Percentiles rank a stretch among this genome's conserved stretches.
Evolutionary conservation across 2,888 invertebrate genomes (phyloP).

Genomic region (Ophioninae sp.): DNA sequence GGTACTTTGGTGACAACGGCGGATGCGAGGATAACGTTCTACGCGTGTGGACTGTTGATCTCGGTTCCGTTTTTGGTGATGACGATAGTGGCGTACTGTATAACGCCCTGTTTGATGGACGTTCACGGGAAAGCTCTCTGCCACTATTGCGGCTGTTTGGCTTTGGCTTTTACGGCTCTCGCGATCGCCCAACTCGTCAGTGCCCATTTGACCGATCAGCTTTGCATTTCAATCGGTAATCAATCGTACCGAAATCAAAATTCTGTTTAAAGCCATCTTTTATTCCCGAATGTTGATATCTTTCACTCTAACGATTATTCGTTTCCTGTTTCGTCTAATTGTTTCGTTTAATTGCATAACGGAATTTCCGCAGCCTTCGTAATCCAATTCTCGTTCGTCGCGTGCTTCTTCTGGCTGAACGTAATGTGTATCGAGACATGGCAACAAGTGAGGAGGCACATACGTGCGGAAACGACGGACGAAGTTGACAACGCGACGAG

Average conservation of each 20-base stretch:
- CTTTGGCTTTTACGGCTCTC: conserved; percentile 83
- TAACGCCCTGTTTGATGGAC: conserved; percentile 83
- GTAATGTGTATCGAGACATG: conserved; percentile 87
- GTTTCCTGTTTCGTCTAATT: neutral
- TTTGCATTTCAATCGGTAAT: conserved; percentile 81
- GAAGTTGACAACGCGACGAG: conserved; percentile 40
- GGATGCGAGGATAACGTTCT: conserved; percentile 73
- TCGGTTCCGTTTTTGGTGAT: conserved; percentile 80
- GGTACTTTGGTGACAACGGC: conserved; percentile 63
- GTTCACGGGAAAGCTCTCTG: conserved; percentile 84
- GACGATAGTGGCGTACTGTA: conserved; percentile 79
- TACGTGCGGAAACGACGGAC: conserved; percentile 45
- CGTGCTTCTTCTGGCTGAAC: conserved; percentile 87
- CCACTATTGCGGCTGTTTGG: conserved; percentile 83
- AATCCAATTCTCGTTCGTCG: conserved; percentile 86
- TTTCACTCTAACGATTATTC: neutral
- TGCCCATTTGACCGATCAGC: conserved; percentile 80
- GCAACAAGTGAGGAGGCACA: conserved; percentile 81
- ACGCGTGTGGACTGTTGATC: conserved; percentile 77
- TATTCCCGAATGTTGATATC: neutral
- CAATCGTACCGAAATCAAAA: neutral
- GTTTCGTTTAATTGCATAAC: neutral
- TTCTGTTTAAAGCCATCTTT: neutral
- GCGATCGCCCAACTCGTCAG: conserved; percentile 83
- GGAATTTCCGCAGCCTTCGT: conserved; percentile 83